These are phyloP conservation scores for Melanogrammus aeglefinus DNA, from an alignment of 2,797 vertebrate genomes.

Conservation along the genomic window DNA sequence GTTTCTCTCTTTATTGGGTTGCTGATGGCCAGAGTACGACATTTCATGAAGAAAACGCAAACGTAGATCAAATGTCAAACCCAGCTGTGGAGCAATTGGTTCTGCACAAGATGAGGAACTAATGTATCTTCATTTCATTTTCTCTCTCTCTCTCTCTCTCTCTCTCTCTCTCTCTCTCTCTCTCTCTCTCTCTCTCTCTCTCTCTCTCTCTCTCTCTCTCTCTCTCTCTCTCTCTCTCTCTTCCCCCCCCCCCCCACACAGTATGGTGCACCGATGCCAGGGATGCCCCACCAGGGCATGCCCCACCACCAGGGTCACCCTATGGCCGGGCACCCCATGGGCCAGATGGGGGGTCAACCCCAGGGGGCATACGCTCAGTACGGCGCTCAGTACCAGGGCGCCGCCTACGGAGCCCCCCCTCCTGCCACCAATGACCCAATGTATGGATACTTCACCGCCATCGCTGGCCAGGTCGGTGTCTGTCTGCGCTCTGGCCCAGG, in stretches of 20 bases:
- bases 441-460: constrained; percentile 82
- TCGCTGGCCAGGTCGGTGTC: constrained; percentile 81
- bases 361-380: constrained; percentile 63
- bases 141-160: constrained; percentile 12
- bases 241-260: too few relatives aligned
- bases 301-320: constrained; percentile 50
- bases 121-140: neutral
- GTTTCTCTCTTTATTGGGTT: too few relatives aligned
- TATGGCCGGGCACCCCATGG: constrained; percentile 51
- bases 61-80: neutral
- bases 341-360: constrained; percentile 59
- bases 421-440: constrained; percentile 73
- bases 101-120: neutral
- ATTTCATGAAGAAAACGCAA: neutral
- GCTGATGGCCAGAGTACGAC: neutral
- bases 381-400: constrained; percentile 57
- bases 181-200: constrained; percentile 9
- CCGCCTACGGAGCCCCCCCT: constrained; percentile 57
- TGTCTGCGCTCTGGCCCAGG: neutral
- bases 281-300: constrained; percentile 75
- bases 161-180: constrained; percentile 4
- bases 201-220: constrained; percentile 9
- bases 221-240: constrained; percentile 8
- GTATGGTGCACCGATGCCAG: constrained; percentile 78
- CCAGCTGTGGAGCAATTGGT: neutral